phyloP scores from a whole-genome alignment of 2,888 invertebrate genomes.

The Leptarthrus brevirostris region DNA sequence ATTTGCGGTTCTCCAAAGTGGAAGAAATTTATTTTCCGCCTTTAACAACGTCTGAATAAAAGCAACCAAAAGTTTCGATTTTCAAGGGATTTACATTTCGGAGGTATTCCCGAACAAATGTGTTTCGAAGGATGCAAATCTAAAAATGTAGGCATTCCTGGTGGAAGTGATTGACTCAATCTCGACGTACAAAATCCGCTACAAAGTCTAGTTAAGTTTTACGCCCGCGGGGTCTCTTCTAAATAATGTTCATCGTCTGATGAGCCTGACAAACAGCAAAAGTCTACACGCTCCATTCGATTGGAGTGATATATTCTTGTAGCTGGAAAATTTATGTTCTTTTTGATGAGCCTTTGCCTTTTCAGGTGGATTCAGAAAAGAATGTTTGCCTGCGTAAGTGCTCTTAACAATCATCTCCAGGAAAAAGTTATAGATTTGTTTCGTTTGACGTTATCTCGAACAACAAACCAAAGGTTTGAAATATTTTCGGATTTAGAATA shows the following conservation, averaged over 20 bases:
- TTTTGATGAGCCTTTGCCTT: neutral
- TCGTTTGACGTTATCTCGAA: neutral
- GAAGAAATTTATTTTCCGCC: slow-evolving; percentile 46
- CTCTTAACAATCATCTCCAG: neutral
- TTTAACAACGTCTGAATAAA: neutral
- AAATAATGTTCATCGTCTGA: slow-evolving; percentile 38
- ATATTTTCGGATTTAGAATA: neutral
- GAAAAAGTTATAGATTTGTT: neutral
- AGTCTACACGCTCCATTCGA: neutral
- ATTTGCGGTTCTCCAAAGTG: slow-evolving; percentile 33
- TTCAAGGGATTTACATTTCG: slow-evolving; percentile 41
- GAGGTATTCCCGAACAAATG: slow-evolving; percentile 31
- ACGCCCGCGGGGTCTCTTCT: slow-evolving; percentile 29
- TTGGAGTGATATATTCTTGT: neutral
- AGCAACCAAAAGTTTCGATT: slow-evolving; percentile 45
- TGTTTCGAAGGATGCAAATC: slow-evolving; percentile 8
- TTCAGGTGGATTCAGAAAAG: neutral
- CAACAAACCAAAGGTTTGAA: neutral
- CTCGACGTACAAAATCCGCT: slow-evolving; percentile 34
- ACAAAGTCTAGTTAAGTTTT: slow-evolving; percentile 38
- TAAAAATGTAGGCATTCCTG: slow-evolving; percentile 20
- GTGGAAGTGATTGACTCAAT: slow-evolving; percentile 40
- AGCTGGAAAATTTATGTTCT: neutral
- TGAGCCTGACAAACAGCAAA: slow-evolving; percentile 36
- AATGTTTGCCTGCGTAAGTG: neutral